Percentiles rank a stretch among this genome's conserved stretches.
These are phyloP conservation scores for Paratilapia polleni DNA, from an alignment of 2,113 vertebrate genomes.

Conservation along the genomic window DNA sequence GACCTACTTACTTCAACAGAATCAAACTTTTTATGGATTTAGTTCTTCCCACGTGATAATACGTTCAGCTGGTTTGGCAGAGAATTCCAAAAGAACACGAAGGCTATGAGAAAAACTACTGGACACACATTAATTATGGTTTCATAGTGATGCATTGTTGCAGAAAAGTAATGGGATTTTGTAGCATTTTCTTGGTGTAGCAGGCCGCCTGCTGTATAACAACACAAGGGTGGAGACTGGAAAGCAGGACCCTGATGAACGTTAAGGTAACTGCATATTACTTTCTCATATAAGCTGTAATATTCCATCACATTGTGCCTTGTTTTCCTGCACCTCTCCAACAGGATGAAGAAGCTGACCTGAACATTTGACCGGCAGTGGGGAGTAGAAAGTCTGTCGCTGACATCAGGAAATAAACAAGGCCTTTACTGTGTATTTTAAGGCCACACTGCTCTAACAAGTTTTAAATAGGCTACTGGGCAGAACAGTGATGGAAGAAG, in stretches of 20 bases:
- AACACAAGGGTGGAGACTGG: not conserved
- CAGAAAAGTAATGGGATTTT: not conserved
- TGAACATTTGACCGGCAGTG: not conserved
- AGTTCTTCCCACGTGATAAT: not conserved
- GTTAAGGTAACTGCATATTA: not conserved
- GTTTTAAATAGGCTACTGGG: not conserved
- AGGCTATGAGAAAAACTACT: too few species aligned
- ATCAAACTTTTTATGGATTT: not conserved
- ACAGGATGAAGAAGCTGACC: slow-evolving; percentile 6
- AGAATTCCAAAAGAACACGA: not conserved
- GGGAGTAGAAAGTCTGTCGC: not conserved
- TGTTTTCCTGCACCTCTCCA: not conserved
- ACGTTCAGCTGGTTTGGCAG: not conserved
- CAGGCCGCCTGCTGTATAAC: not conserved
- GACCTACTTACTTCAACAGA: too few species aligned
- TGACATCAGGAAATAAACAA: slow-evolving; percentile 8
- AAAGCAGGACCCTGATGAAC: not conserved
- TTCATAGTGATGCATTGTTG: not conserved
- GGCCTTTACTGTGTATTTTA: not conserved
- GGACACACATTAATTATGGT: too few species aligned
- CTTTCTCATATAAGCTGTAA: too few species aligned
- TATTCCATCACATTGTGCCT: not conserved
- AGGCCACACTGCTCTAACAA: not conserved
- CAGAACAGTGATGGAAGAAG: not conserved
- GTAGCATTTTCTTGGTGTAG: not conserved